Percentiles rank a stretch among this genome's conserved stretches.
Evolutionary conservation across 1,140 invertebrate genomes (phyloP).

Genomic region (Carposina sasakii): DNA sequence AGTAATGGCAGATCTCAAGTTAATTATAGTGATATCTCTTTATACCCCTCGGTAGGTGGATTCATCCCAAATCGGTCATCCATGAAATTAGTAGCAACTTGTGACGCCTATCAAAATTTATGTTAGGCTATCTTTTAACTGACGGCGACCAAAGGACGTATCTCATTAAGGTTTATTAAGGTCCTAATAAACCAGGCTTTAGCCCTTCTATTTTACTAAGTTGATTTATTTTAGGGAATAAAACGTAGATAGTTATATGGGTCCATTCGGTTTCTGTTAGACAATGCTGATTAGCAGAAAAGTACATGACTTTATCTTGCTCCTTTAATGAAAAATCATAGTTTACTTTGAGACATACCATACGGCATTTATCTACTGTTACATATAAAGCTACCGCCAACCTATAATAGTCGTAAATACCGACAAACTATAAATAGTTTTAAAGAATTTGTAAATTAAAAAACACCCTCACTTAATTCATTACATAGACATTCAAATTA

Average conservation of each 20-base stretch:
- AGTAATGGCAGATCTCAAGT: too few species aligned
- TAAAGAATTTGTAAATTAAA: too few species aligned
- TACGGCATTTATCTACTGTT: too few species aligned
- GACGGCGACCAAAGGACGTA: constrained; percentile 10
- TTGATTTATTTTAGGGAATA: constrained; percentile 8
- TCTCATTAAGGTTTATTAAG: constrained; percentile 22
- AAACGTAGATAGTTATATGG: background rate
- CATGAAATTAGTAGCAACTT: constrained; percentile 27
- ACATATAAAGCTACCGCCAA: too few species aligned
- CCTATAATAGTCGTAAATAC: too few species aligned
- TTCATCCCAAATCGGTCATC: constrained; percentile 22
- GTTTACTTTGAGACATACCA: background rate
- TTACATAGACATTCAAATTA: too few species aligned
- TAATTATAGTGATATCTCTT: too few species aligned
- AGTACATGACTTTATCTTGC: background rate
- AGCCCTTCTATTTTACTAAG: too few species aligned
- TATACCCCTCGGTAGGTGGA: too few species aligned
- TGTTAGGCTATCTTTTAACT: constrained; percentile 16
- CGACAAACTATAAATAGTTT: too few species aligned
- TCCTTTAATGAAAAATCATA: background rate
- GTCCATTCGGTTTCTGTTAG: background rate
- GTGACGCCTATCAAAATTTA: constrained; percentile 20
- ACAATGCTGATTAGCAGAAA: background rate
- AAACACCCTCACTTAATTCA: too few species aligned
- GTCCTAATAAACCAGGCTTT: constrained; percentile 8